These are phyloP conservation scores for Acheta domesticus DNA, from an alignment of 2,888 invertebrate genomes.

Conservation along the genomic window DNA sequence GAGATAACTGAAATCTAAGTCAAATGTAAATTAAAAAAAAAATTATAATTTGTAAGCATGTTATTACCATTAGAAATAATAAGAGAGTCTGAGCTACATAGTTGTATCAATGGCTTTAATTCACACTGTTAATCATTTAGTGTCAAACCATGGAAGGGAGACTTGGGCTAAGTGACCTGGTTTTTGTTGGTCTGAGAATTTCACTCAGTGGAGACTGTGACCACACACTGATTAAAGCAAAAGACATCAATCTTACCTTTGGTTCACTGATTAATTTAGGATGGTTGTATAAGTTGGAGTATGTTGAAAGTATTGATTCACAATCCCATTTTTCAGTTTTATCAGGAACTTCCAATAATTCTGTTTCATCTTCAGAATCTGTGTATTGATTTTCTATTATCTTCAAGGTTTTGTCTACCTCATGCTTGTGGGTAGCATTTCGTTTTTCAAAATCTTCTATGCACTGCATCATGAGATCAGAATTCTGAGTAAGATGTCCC, in stretches of 20 bases:
- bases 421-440: slow-evolving; percentile 43
- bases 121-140: too few relatives aligned
- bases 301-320: slow-evolving; percentile 84
- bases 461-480: slow-evolving; percentile 66
- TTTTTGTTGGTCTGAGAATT: too few relatives aligned
- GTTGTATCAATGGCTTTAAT: too few relatives aligned
- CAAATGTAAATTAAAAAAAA: too few relatives aligned
- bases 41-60: too few relatives aligned
- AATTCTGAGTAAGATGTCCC: slow-evolving; percentile 66
- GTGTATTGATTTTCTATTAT: slow-evolving; percentile 43
- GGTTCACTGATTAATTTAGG: slow-evolving; percentile 78
- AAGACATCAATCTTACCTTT: slow-evolving; percentile 50
- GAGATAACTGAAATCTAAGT: too few relatives aligned
- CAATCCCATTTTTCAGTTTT: slow-evolving; percentile 82
- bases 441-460: slow-evolving; percentile 72
- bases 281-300: slow-evolving; percentile 88
- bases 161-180: too few relatives aligned
- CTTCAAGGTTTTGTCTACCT: slow-evolving; percentile 55
- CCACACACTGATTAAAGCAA: too few relatives aligned
- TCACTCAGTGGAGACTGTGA: too few relatives aligned
- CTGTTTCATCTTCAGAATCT: slow-evolving; percentile 55
- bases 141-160: too few relatives aligned
- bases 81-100: too few relatives aligned
- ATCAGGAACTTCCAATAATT: slow-evolving; percentile 58
- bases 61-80: too few relatives aligned